Evolutionary conservation across 2,113 vertebrate species (phyloP).

Genomic region (Penelope pileata): DNA sequence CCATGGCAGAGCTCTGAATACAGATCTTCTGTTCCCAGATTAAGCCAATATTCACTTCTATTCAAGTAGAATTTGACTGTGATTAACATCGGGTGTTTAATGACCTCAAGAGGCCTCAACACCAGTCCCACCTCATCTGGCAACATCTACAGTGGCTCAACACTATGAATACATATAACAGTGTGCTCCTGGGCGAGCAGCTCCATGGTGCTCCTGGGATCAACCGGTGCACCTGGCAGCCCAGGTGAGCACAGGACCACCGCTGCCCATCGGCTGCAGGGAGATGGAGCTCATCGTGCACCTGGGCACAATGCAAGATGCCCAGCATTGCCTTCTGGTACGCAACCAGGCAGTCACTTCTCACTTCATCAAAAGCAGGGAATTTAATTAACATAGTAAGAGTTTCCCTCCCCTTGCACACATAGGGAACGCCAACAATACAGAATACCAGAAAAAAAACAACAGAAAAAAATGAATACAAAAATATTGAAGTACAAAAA

Average conservation of each 20-base stretch:
- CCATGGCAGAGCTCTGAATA: background rate
- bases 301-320: background rate
- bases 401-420: background rate
- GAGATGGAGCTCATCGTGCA: background rate
- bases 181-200: background rate
- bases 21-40: background rate
- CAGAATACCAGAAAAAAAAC: background rate
- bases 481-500: background rate
- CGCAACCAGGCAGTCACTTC: background rate
- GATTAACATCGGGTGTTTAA: background rate
- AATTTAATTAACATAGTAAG: background rate
- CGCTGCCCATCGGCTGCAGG: background rate
- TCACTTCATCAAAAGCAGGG: background rate
- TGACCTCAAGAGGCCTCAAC: background rate
- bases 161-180: background rate
- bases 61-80: background rate
- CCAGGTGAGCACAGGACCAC: background rate
- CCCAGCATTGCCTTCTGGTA: rapidly evolving
- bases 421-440: background rate
- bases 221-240: background rate
- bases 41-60: background rate
- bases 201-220: background rate
- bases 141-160: background rate
- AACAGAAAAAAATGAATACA: background rate
- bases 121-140: background rate